Evolutionary conservation across 2,113 vertebrate genomes (phyloP).

Genomic region (Indicator maculatus): DNA sequence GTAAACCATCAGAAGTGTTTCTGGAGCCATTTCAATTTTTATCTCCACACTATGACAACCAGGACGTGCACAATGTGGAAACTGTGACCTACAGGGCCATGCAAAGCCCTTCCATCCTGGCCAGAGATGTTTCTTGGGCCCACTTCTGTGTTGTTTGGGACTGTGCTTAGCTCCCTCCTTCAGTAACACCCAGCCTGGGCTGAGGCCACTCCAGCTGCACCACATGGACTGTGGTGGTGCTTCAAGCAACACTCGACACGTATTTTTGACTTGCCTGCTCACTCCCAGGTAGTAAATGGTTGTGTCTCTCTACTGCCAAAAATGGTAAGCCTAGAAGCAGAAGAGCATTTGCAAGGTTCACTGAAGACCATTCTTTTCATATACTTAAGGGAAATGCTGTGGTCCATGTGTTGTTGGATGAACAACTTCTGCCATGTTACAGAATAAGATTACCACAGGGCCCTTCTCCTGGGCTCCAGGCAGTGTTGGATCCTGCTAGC

Average conservation of each 20-base stretch:
- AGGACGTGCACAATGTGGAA: neutral
- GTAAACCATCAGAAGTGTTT: neutral
- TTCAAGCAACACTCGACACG: neutral
- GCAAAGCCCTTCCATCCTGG: neutral
- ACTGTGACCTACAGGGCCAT: neutral
- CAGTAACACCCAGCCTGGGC: neutral
- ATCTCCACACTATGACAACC: neutral
- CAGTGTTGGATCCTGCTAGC: neutral
- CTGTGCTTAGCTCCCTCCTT: neutral
- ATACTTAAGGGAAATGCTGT: neutral
- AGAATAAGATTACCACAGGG: neutral
- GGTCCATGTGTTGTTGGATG: neutral
- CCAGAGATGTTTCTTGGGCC: neutral
- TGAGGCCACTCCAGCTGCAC: neutral
- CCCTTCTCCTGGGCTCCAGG: neutral
- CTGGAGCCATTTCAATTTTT: neutral
- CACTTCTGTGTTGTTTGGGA: neutral
- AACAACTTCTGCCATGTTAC: neutral
- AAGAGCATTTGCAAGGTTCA: neutral
- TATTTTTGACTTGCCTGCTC: neutral
- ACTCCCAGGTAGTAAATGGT: neutral
- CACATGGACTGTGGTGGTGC: accelerated
- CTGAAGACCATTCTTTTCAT: neutral
- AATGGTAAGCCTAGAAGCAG: neutral
- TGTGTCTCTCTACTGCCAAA: neutral